Evolutionary conservation across 2,113 vertebrate species (phyloP).

Genomic region (Calypte anna): DNA sequence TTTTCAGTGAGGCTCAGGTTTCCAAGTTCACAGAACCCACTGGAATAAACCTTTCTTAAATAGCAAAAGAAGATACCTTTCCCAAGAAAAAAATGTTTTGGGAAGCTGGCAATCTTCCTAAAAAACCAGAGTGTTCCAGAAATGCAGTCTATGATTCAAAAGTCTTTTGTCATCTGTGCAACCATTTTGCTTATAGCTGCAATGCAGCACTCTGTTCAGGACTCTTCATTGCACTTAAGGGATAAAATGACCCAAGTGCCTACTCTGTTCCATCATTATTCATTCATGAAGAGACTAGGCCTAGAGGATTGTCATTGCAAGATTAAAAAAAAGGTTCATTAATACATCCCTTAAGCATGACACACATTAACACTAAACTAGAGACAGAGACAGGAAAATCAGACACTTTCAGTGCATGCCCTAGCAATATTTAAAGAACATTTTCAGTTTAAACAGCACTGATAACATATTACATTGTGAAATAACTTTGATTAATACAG

Average conservation of each 20-base stretch:
- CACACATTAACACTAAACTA: neutral
- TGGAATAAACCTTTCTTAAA: neutral
- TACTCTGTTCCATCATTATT: conserved; percentile 66
- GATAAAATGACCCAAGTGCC: conserved; percentile 58
- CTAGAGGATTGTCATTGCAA: conserved; percentile 43
- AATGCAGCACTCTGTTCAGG: conserved; percentile 57
- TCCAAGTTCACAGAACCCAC: neutral
- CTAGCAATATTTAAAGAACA: neutral
- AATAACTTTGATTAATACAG: neutral
- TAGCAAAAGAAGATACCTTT: fast-evolving
- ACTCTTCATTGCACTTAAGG: neutral
- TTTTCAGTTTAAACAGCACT: neutral
- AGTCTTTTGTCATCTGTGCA: neutral
- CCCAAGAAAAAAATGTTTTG: neutral
- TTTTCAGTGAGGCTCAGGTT: neutral
- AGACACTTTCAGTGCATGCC: neutral
- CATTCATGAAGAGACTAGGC: conserved; percentile 48
- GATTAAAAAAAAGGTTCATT: conserved; percentile 2
- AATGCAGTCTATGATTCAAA: neutral
- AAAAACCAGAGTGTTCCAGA: neutral
- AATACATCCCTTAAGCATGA: conserved; percentile 20
- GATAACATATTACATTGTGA: neutral
- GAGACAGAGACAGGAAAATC: neutral
- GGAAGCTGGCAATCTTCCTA: neutral
- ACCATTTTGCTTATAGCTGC: conserved; percentile 39